These are phyloP conservation scores for Drosophila ironensis DNA, from an alignment of 1,140 invertebrate species.

Conservation along the genomic window DNA sequence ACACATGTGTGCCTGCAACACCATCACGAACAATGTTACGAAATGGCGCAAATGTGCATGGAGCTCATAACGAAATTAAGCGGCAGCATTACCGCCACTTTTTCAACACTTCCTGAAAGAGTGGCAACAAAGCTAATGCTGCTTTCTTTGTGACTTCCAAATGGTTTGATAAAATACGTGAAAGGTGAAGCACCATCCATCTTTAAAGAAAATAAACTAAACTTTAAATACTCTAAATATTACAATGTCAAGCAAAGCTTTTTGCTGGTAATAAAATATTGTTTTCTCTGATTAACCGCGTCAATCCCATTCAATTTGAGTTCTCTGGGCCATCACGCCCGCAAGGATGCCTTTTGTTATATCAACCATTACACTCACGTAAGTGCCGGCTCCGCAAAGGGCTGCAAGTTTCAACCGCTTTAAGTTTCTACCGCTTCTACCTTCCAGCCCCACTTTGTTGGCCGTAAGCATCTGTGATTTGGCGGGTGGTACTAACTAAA, in stretches of 20 bases:
- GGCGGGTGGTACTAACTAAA: conserved; percentile 30
- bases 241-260: too few species aligned
- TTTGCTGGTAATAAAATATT: too few species aligned
- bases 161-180: background rate
- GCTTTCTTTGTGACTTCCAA: background rate
- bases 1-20: conserved; percentile 10
- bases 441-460: conserved; percentile 32
- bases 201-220: too few species aligned
- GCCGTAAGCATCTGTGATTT: conserved; percentile 27
- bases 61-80: conserved; percentile 71
- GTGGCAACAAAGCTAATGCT: conserved; percentile 21
- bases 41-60: conserved; percentile 76
- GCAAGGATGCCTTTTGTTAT: conserved; percentile 3
- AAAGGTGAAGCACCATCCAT: background rate
- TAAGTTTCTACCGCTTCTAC: too few species aligned
- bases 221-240: too few species aligned
- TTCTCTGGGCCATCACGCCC: background rate
- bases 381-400: background rate
- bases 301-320: conserved; percentile 6
- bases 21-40: conserved; percentile 78
- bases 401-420: too few species aligned
- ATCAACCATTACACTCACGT: conserved; percentile 27
- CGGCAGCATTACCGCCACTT: conserved; percentile 35
- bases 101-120: conserved; percentile 42
- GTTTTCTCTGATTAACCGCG: background rate